Conservation (phyloP, 2,888 invertebrate genomes). For the Capitulum mitella region DNA sequence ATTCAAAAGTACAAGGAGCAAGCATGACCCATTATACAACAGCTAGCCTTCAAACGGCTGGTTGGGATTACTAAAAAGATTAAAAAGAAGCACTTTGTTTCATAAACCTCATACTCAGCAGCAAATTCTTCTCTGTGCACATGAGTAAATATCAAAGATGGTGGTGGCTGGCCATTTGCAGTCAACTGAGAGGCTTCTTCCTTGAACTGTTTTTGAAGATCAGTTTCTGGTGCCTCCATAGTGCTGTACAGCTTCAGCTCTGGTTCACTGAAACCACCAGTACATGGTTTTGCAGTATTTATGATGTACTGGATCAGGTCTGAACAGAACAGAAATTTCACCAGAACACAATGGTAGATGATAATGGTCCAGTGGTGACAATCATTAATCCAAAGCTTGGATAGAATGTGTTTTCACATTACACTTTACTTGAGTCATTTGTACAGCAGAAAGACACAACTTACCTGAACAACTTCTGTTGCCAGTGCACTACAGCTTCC, state of each 20-base stretch:
- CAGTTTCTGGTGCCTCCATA: neutral
- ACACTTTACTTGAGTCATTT: too few species aligned
- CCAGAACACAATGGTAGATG: too few species aligned
- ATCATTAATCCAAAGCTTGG: too few species aligned
- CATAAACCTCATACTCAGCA: neutral
- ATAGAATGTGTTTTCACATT: too few species aligned
- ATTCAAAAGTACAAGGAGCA: too few species aligned
- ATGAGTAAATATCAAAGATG: neutral
- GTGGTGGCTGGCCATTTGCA: neutral
- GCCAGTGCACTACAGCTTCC: neutral
- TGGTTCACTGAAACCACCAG: neutral
- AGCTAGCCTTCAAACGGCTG: too few species aligned
- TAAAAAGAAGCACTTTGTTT: too few species aligned
- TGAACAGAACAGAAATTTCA: too few species aligned
- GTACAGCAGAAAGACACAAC: neutral
- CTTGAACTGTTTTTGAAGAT: neutral
- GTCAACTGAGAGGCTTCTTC: neutral
- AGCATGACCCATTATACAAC: too few species aligned
- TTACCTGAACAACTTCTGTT: conserved; percentile 4
- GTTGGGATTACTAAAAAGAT: too few species aligned
- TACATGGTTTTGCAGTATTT: neutral
- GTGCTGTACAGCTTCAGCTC: neutral
- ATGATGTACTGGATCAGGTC: too few species aligned
- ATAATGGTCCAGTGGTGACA: too few species aligned
- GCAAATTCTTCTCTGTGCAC: neutral